Conservation (phyloP, 2,113 vertebrate species). For the Meleagris gallopavo region DNA sequence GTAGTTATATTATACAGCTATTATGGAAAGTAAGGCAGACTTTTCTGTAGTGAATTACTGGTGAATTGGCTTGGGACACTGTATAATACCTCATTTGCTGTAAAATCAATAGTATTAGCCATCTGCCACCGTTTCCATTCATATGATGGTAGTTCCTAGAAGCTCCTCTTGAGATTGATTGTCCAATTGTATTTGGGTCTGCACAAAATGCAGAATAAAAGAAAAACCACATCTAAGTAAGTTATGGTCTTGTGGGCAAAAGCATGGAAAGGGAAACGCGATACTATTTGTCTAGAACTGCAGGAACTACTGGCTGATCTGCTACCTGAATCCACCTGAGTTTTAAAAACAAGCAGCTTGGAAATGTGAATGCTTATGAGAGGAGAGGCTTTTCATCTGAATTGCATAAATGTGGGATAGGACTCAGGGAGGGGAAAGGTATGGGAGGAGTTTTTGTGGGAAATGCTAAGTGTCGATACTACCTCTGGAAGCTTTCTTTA, state of each 20-base stretch:
- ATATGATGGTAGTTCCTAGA: neutral
- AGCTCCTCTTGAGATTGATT: neutral
- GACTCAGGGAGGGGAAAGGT: rapidly evolving
- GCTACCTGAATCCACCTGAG: neutral
- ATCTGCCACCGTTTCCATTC: neutral
- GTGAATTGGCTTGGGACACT: neutral
- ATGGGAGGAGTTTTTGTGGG: neutral
- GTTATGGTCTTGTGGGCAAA: neutral
- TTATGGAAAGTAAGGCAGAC: neutral
- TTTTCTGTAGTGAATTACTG: neutral
- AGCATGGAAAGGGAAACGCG: neutral
- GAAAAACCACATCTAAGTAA: rapidly evolving
- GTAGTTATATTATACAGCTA: neutral
- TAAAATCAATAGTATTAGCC: neutral
- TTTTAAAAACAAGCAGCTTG: neutral
- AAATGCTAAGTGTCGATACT: neutral
- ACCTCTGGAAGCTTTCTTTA: rapidly evolving
- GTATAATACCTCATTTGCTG: neutral
- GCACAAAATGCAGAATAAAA: neutral
- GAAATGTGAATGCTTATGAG: rapidly evolving
- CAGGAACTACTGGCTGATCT: rapidly evolving
- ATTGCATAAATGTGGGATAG: rapidly evolving
- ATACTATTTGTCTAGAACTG: too few species aligned
- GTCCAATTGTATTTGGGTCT: neutral
- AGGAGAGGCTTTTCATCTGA: neutral